A percentile compares a stretch with the other conserved stretches of the same genome.
phyloP scores from a whole-genome alignment of 2,113 vertebrate genomes.

The Nycticryphes semicollaris region DNA sequence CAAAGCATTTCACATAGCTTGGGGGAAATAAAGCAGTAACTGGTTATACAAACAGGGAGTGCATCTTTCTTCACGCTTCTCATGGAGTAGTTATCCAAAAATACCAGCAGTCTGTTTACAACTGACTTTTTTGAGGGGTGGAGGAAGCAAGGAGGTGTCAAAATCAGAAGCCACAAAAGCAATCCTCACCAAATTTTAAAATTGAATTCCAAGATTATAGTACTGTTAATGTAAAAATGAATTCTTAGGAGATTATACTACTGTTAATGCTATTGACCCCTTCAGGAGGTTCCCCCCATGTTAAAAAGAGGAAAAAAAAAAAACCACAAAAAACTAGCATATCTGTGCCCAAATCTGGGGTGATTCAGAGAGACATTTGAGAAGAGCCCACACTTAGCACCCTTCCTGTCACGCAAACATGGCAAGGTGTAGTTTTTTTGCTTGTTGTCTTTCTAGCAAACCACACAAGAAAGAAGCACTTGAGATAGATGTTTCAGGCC shows the following conservation, averaged over 20 bases:
- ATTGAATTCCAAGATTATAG: background rate
- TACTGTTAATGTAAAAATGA: background rate
- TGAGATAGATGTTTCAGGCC: background rate
- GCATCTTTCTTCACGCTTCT: background rate
- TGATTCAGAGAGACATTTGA: background rate
- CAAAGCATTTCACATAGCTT: background rate
- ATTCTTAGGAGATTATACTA: background rate
- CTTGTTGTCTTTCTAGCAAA: background rate
- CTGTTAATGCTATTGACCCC: background rate
- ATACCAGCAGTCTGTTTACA: background rate
- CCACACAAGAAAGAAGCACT: background rate
- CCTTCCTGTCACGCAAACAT: background rate
- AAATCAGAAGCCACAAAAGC: background rate
- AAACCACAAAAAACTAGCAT: background rate
- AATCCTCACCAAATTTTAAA: background rate
- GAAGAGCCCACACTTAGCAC: background rate
- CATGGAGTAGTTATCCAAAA: background rate
- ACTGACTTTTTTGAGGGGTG: background rate
- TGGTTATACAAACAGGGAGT: background rate
- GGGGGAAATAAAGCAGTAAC: background rate
- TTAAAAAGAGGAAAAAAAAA: background rate
- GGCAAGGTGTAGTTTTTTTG: background rate
- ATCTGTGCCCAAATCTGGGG: background rate
- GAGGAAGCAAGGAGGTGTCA: background rate
- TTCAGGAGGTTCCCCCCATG: background rate